Conservation (phyloP, 1,140 invertebrate species). For the Centruroides sculpturatus region DNA sequence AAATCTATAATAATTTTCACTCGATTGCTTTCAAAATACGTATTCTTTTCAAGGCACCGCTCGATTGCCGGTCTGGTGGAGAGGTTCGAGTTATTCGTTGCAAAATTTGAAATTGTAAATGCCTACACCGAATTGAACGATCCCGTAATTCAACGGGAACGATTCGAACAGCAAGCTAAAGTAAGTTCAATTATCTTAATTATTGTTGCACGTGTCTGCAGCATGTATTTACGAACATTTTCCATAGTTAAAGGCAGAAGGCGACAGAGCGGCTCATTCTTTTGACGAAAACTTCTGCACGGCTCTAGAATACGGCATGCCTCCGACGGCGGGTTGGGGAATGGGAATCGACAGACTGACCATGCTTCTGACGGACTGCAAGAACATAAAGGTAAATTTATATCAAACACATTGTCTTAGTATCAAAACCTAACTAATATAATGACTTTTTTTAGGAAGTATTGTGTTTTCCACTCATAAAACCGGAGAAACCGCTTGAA, state of each 20-base stretch:
- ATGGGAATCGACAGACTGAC: conserved; percentile 89
- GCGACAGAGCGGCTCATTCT: conserved; percentile 95
- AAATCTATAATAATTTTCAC: no score
- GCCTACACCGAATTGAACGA: conserved; percentile 99
- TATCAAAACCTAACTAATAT: no score
- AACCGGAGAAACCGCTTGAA: conserved; percentile 29
- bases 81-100: conserved; percentile 93
- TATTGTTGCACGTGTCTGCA: no score
- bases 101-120: conserved; percentile 96
- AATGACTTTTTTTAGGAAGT: conserved; percentile 35
- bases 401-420: no score
- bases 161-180: conserved; percentile 88
- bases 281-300: conserved; percentile 97
- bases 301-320: conserved; percentile 94
- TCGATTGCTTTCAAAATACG: no score
- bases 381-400: conserved; percentile 72
- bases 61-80: conserved; percentile 76
- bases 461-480: conserved; percentile 49
- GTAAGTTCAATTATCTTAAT: conserved; percentile 22
- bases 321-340: conserved; percentile 96
- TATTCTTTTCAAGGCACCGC: conserved; percentile 46
- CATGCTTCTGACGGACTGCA: conserved; percentile 97
- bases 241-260: conserved; percentile 75
- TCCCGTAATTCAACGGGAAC: conserved; percentile 79
- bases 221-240: background rate